phyloP scores from a whole-genome alignment of 2,888 invertebrate genomes.

The Mactromeris polynyma region DNA sequence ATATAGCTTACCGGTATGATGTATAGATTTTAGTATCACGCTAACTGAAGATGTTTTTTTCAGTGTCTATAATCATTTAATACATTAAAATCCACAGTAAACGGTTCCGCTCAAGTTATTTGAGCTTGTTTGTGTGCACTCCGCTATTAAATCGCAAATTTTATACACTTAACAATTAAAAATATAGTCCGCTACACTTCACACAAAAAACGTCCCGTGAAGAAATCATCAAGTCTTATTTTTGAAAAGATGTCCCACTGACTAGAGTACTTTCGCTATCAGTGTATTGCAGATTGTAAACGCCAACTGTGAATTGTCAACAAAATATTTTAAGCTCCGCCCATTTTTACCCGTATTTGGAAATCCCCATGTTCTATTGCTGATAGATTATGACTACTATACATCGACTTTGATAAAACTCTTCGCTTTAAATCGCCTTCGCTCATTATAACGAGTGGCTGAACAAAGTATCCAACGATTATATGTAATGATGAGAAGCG shows the following conservation, averaged over 20 bases:
- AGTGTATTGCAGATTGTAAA: conserved; percentile 20
- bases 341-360: conserved; percentile 31
- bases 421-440: neutral
- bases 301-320: conserved; percentile 43
- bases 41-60: neutral
- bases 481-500: neutral
- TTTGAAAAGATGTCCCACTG: neutral
- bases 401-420: neutral
- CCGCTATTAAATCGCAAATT: neutral
- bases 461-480: neutral
- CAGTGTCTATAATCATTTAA: neutral
- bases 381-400: neutral
- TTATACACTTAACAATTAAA: neutral
- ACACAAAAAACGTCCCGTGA: neutral
- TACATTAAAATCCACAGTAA: neutral
- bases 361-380: neutral
- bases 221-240: neutral
- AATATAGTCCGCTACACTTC: neutral
- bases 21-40: too few species aligned
- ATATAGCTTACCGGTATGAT: too few species aligned
- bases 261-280: conserved; percentile 15
- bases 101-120: too few species aligned
- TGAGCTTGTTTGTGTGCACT: too few species aligned
- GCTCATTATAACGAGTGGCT: neutral
- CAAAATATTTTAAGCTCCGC: conserved; percentile 19